Percentiles rank a stretch among this genome's conserved stretches.
Evolutionary conservation across 2,888 invertebrate genomes (phyloP).

Genomic region (Ctenicera cuprea): DNA sequence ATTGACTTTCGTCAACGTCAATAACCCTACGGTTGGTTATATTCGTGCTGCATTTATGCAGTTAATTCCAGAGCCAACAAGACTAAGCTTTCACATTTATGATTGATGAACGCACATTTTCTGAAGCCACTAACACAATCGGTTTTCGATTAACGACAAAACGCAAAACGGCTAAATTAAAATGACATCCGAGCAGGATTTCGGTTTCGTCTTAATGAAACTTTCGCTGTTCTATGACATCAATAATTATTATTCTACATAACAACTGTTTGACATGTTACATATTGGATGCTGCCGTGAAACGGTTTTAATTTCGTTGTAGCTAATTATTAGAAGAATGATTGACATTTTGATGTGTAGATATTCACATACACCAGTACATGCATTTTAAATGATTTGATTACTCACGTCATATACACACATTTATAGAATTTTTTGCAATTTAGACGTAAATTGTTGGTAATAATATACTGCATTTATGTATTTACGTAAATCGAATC

Average conservation of each 20-base stretch:
- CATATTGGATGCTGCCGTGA: no score
- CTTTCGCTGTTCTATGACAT: background rate
- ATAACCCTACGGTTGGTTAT: background rate
- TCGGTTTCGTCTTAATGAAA: background rate
- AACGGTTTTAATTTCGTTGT: no score
- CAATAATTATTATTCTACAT: background rate
- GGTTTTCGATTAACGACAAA: slow-evolving; percentile 29
- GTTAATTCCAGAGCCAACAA: slow-evolving; percentile 6
- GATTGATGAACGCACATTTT: slow-evolving; percentile 24
- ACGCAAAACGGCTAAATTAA: slow-evolving; percentile 28
- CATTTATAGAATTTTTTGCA: slow-evolving; percentile 1
- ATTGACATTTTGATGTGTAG: background rate
- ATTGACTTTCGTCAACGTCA: background rate
- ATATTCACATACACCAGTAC: background rate
- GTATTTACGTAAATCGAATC: background rate
- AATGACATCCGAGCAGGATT: slow-evolving; percentile 18
- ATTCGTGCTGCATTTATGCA: slow-evolving; percentile 24
- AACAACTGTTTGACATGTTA: background rate
- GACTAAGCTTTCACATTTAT: slow-evolving; percentile 22
- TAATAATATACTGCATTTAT: slow-evolving; percentile 2
- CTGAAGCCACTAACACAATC: slow-evolving; percentile 18
- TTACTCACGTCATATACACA: background rate
- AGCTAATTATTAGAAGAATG: background rate
- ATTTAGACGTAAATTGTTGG: background rate
- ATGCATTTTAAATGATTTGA: slow-evolving; percentile 4